phyloP scores from a whole-genome alignment of 2,888 invertebrate genomes.

The Hoplodrina ambigua region DNA sequence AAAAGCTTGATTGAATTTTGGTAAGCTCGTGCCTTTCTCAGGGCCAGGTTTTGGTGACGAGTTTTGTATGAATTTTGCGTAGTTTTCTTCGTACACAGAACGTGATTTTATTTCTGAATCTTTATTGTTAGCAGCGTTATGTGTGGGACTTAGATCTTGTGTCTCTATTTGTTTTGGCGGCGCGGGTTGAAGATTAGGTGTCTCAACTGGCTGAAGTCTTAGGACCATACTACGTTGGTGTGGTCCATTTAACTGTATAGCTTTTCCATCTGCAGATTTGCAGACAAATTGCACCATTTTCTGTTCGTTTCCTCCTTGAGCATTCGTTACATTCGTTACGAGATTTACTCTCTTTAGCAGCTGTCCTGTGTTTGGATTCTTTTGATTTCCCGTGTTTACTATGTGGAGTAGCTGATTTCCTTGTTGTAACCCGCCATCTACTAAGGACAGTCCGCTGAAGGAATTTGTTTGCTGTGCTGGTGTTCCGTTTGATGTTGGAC shows the following conservation, averaged over 20 bases:
- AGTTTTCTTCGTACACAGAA: slow-evolving; percentile 90
- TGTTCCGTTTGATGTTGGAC: slow-evolving; percentile 72
- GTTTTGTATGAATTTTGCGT: slow-evolving; percentile 89
- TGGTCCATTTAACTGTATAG: slow-evolving; percentile 89
- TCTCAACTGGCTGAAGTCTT: slow-evolving; percentile 85
- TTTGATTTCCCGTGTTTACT: slow-evolving; percentile 85
- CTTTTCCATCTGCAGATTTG: slow-evolving; percentile 91
- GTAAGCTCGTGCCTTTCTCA: slow-evolving; percentile 90
- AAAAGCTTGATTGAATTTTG: slow-evolving; percentile 95
- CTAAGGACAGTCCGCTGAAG: slow-evolving; percentile 83
- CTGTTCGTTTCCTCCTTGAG: slow-evolving; percentile 87
- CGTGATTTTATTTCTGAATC: slow-evolving; percentile 88
- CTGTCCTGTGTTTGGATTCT: slow-evolving; percentile 80
- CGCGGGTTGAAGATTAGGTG: slow-evolving; percentile 73
- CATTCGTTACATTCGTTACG: slow-evolving; percentile 85
- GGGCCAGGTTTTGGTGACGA: slow-evolving; percentile 77
- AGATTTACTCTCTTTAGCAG: slow-evolving; percentile 88
- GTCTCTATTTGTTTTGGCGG: slow-evolving; percentile 73
- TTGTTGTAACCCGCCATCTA: slow-evolving; percentile 84
- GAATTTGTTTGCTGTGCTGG: slow-evolving; percentile 75
- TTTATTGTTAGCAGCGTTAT: slow-evolving; percentile 69
- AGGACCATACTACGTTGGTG: slow-evolving; percentile 89
- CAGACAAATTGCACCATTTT: slow-evolving; percentile 92
- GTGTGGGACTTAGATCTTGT: slow-evolving; percentile 73
- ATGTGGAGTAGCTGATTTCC: slow-evolving; percentile 88